Conservation (phyloP, 2,888 invertebrate genomes). For the Hirudinaria manillensis region DNA sequence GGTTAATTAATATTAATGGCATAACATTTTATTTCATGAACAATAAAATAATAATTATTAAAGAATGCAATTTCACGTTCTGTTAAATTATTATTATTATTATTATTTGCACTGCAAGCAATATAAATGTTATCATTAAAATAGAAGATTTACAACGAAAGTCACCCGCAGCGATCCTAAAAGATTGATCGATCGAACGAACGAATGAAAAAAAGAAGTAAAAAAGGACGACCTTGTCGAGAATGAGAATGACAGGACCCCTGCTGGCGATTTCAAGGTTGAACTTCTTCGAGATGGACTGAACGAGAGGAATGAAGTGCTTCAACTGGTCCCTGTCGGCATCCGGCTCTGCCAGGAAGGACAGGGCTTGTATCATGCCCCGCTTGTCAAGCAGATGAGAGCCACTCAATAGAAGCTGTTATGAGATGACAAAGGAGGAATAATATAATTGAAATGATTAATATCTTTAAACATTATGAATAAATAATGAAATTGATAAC, state of each 20-base stretch:
- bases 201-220: background rate
- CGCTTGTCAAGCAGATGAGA: constrained; percentile 33
- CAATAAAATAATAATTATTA: no score
- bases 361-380: constrained; percentile 26
- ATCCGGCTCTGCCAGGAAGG: constrained; percentile 31
- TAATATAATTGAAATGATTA: background rate
- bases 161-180: background rate
- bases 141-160: background rate
- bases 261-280: constrained; percentile 9
- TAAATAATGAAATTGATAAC: background rate
- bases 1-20: no score
- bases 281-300: constrained; percentile 19
- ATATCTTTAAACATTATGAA: background rate
- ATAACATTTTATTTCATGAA: no score
- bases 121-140: no score
- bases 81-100: no score
- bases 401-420: constrained; percentile 35
- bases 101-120: no score
- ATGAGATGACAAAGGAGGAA: background rate
- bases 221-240: constrained; percentile 46
- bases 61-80: no score
- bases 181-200: no score
- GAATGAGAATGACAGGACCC: constrained; percentile 44
- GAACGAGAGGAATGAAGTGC: constrained; percentile 23
- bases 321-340: constrained; percentile 2